Evolutionary conservation across 1,140 invertebrate genomes (phyloP).

Genomic region (Neodiprion pinetum): DNA sequence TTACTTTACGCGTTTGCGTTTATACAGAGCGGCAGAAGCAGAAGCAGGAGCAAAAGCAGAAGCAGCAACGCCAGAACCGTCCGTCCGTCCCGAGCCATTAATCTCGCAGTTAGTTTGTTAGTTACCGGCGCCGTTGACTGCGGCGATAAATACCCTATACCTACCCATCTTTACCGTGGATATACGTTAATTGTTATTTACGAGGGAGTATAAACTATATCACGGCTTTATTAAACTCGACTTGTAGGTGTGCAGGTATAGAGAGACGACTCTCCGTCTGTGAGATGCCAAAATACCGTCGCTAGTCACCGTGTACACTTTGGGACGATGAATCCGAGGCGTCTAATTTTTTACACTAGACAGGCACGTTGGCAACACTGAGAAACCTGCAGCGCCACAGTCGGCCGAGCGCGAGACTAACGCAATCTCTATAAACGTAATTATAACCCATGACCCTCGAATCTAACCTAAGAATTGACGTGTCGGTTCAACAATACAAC

Average conservation of each 20-base stretch:
- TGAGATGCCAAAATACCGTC: background rate
- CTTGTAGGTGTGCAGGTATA: background rate
- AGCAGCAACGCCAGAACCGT: too few species aligned
- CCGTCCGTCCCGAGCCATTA: conserved; percentile 41
- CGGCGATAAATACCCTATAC: conserved; percentile 37
- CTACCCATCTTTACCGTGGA: conserved; percentile 39
- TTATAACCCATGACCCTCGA: too few species aligned
- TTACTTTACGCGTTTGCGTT: conserved; percentile 31
- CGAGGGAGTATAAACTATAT: conserved; percentile 47
- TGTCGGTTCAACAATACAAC: too few species aligned
- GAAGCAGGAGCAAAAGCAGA: conserved; percentile 1
- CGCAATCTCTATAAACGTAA: too few species aligned
- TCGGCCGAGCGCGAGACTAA: too few species aligned
- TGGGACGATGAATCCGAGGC: too few species aligned
- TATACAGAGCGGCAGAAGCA: conserved; percentile 8
- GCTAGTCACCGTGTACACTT: too few species aligned
- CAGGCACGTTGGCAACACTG: too few species aligned
- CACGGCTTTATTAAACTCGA: conserved; percentile 42
- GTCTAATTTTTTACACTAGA: too few species aligned
- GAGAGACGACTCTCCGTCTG: background rate
- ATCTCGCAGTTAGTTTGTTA: conserved; percentile 49
- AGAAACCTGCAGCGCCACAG: too few species aligned
- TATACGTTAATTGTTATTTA: conserved; percentile 54
- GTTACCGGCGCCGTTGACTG: conserved; percentile 28
- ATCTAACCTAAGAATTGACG: too few species aligned